These are phyloP conservation scores for Rhinogobius similis DNA, from an alignment of 2,113 vertebrate genomes.

Conservation along the genomic window DNA sequence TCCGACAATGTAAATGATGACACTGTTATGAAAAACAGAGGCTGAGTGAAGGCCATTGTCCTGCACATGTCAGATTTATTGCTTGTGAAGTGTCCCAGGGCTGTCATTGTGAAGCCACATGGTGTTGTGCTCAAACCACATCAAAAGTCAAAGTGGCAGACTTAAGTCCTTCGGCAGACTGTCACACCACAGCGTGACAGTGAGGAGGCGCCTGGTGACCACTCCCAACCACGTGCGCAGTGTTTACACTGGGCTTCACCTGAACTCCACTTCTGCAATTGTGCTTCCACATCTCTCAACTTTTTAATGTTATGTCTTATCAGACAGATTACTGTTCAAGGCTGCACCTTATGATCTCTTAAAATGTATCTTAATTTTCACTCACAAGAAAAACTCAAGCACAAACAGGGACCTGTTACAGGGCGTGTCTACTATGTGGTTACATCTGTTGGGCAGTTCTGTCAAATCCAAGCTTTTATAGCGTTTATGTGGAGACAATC, in stretches of 20 bases:
- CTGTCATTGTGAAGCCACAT: conserved; percentile 57
- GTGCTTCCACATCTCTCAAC: conserved; percentile 9
- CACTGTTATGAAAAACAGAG: neutral
- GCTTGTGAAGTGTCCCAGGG: conserved; percentile 22
- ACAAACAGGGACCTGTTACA: conserved; percentile 30
- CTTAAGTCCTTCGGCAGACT: conserved; percentile 36
- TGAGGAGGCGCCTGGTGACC: conserved; percentile 36
- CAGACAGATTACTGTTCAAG: neutral
- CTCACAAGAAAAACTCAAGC: conserved; percentile 35
- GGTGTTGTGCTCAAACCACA: conserved; percentile 35
- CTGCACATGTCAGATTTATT: neutral
- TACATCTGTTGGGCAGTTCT: conserved; percentile 60
- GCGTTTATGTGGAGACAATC: conserved; percentile 6
- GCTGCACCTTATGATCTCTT: neutral
- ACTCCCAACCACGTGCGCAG: conserved; percentile 22
- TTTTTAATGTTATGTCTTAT: conserved; percentile 2
- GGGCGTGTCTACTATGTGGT: conserved; percentile 51
- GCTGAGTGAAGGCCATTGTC: neutral
- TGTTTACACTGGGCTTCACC: conserved; percentile 14
- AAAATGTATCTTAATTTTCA: neutral
- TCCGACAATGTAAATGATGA: neutral
- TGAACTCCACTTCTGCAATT: neutral
- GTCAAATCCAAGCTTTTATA: conserved; percentile 22
- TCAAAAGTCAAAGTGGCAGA: conserved; percentile 30
- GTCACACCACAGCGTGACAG: conserved; percentile 37